Conservation (phyloP, 2,888 invertebrate genomes). For the Neoaliturus tenellus region DNA sequence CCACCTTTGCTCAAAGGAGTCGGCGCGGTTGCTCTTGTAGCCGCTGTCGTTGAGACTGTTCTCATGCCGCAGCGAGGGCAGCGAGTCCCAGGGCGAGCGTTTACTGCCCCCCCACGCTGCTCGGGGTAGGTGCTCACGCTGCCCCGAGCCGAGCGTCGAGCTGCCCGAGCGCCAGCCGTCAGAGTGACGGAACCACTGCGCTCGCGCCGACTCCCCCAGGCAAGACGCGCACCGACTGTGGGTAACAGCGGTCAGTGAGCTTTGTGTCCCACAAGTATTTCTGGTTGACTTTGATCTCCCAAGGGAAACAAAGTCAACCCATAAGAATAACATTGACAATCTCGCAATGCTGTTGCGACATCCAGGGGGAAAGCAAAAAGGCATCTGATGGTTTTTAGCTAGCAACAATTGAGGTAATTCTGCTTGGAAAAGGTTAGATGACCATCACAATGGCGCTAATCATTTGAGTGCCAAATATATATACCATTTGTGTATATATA, state of each 20-base stretch:
- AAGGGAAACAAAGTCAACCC: no score
- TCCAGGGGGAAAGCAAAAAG: no score
- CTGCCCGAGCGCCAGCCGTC: slow-evolving; percentile 91
- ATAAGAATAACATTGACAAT: no score
- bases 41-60: slow-evolving; percentile 92
- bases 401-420: no score
- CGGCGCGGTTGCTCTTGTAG: slow-evolving; percentile 89
- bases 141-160: slow-evolving; percentile 80
- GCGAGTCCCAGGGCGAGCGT: slow-evolving; percentile 91
- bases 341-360: no score
- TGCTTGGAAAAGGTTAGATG: no score
- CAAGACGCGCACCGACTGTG: slow-evolving; percentile 84
- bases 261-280: no score
- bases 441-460: no score
- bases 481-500: no score
- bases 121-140: slow-evolving; percentile 77
- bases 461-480: no score
- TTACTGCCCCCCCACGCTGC: slow-evolving; percentile 74
- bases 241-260: slow-evolving; percentile 9
- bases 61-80: slow-evolving; percentile 90
- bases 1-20: slow-evolving; percentile 92
- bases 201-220: slow-evolving; percentile 92
- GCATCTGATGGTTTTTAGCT: no score
- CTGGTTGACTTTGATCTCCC: no score
- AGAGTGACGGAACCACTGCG: slow-evolving; percentile 93